Percentiles rank a stretch among this genome's conserved stretches.
Conservation (phyloP, 1,140 invertebrate species). For the Rhagoletis pomonella region DNA sequence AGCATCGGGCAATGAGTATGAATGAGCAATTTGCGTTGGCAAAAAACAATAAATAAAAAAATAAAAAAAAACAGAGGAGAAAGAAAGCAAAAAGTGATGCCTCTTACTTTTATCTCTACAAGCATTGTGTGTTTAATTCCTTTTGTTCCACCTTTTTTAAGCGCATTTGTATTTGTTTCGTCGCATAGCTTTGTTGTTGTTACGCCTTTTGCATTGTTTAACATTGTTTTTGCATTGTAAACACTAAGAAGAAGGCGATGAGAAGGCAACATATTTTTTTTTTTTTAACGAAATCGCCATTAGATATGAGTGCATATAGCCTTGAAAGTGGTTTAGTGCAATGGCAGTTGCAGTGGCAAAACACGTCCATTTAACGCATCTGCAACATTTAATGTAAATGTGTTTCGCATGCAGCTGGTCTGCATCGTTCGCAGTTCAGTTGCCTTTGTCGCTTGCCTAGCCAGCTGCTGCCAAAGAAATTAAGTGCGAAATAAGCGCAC, state of each 20-base stretch:
- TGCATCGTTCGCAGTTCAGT: background rate
- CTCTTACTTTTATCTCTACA: background rate
- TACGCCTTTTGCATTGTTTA: background rate
- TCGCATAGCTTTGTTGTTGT: background rate
- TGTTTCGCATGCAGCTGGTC: constrained; percentile 10
- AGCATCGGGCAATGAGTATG: constrained; percentile 15
- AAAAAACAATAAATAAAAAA: background rate
- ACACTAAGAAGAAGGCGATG: background rate
- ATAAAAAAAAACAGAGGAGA: too few relatives aligned
- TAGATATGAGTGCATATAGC: background rate
- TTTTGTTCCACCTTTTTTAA: background rate
- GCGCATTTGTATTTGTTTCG: background rate
- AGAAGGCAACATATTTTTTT: background rate
- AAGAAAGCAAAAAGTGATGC: background rate
- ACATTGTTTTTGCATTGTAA: background rate
- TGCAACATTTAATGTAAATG: background rate
- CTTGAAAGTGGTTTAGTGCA: background rate
- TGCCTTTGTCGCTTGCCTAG: background rate
- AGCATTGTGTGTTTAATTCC: background rate
- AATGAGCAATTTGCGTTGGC: background rate
- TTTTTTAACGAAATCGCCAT: background rate
- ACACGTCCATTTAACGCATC: constrained; percentile 8
- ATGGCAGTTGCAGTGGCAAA: background rate
- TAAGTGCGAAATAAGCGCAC: constrained; percentile 14
- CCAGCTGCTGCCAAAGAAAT: background rate